phyloP scores from a whole-genome alignment of 2,113 vertebrate species.

The Cephalopterus ornatus region DNA sequence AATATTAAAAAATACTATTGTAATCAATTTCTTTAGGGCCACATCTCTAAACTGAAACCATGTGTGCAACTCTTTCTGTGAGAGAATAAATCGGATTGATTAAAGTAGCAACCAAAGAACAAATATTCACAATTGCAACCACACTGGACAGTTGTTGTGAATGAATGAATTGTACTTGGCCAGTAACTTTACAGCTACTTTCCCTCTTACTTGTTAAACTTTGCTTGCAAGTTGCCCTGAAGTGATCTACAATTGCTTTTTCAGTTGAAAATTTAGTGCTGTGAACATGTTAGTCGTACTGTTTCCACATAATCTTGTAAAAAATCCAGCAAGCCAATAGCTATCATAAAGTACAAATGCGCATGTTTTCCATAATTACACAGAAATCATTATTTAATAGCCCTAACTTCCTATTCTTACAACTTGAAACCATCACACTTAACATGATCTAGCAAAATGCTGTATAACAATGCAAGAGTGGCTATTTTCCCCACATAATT shows the following conservation, averaged over 20 bases:
- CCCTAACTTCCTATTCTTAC: constrained; percentile 16
- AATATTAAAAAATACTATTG: background rate
- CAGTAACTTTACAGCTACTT: background rate
- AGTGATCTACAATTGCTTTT: background rate
- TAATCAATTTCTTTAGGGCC: background rate
- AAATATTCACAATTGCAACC: background rate
- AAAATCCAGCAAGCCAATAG: constrained; percentile 19
- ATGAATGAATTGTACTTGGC: background rate
- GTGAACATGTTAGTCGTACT: background rate
- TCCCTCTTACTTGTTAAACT: background rate
- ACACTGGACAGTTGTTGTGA: accelerated
- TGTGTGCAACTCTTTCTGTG: background rate
- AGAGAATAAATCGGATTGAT: background rate
- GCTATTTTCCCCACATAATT: background rate
- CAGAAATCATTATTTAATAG: constrained; percentile 17
- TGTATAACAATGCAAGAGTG: background rate
- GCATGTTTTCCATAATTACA: constrained; percentile 25
- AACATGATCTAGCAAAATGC: background rate
- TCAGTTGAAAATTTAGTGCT: background rate
- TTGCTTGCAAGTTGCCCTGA: background rate
- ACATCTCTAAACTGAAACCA: background rate
- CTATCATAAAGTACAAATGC: background rate
- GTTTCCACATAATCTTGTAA: background rate
- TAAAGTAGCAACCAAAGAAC: background rate
- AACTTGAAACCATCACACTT: constrained; percentile 15